Conservation (phyloP, 1,140 invertebrate genomes). For the Brachionus asplanchnoidis region DNA sequence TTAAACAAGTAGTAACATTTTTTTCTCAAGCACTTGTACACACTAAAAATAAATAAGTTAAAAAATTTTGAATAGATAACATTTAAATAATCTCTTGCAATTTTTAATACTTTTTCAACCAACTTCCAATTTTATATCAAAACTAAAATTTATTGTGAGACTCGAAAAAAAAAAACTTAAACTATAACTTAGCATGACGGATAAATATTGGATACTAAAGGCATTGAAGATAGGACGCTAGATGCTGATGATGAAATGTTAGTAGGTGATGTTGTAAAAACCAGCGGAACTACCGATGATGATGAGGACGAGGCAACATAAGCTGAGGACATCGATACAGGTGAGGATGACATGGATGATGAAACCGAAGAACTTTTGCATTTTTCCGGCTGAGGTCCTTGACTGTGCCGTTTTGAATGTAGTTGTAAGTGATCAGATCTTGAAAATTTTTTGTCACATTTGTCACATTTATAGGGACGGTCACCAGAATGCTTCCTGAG, state of each 20-base stretch:
- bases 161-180: background rate
- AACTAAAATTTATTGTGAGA: background rate
- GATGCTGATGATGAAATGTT: background rate
- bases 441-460: slow-evolving; percentile 87
- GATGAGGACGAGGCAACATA: background rate
- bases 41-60: background rate
- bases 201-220: background rate
- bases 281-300: background rate
- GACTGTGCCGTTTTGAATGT: slow-evolving; percentile 3
- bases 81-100: background rate
- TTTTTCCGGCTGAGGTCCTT: background rate
- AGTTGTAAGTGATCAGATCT: slow-evolving; percentile 78
- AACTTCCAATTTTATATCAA: background rate
- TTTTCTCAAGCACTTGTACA: background rate
- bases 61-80: background rate
- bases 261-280: background rate
- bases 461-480: slow-evolving; percentile 91
- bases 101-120: background rate
- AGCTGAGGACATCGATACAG: background rate
- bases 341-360: background rate
- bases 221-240: background rate
- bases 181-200: background rate
- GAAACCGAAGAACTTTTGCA: slow-evolving; percentile 7
- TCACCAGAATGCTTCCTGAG: slow-evolving; percentile 88
- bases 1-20: background rate